phyloP scores from a whole-genome alignment of 2,797 vertebrate genomes.

The Tragopan temminckii region DNA sequence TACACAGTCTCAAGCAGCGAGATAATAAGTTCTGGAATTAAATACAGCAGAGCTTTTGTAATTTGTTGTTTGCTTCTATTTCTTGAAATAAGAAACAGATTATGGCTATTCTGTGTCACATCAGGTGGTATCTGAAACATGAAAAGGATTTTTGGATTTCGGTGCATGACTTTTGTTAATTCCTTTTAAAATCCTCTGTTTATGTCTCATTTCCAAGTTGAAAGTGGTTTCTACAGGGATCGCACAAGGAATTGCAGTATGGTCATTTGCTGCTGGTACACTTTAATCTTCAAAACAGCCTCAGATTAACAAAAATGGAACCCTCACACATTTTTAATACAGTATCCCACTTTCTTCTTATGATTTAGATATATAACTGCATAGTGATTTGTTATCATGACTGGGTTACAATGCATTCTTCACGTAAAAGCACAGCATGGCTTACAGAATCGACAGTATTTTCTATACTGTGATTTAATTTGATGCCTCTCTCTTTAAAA shows the following conservation, averaged over 20 bases:
- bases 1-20: background rate
- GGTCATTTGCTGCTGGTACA: background rate
- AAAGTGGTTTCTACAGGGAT: background rate
- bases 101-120: background rate
- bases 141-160: constrained; percentile 13
- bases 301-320: constrained; percentile 17
- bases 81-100: background rate
- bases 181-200: background rate
- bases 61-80: background rate
- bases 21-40: constrained; percentile 14
- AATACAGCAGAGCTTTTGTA: background rate
- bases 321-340: background rate
- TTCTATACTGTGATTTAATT: constrained; percentile 24
- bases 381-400: background rate
- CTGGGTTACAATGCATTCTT: background rate
- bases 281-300: constrained; percentile 13
- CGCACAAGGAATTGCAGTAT: background rate
- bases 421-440: background rate
- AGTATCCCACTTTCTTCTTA: background rate
- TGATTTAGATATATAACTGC: background rate
- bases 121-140: background rate
- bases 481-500: constrained; percentile 27
- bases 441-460: background rate
- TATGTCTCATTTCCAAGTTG: constrained; percentile 18
- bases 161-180: background rate